Evolutionary conservation across 2,888 invertebrate genomes (phyloP).

Genomic region (Spodoptera picta): DNA sequence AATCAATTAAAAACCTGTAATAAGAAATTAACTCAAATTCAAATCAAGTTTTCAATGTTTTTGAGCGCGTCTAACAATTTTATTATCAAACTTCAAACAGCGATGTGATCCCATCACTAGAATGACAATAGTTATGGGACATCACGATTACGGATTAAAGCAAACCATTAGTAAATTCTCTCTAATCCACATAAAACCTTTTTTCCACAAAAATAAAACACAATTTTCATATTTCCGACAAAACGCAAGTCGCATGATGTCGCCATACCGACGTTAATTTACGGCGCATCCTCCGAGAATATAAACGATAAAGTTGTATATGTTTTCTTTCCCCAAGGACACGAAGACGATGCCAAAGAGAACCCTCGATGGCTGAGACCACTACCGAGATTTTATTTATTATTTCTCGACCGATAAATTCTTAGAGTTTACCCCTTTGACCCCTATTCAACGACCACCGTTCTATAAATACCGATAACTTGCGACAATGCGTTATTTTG

Average conservation of each 20-base stretch:
- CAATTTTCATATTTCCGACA: background rate
- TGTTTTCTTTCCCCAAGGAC: conserved; percentile 82
- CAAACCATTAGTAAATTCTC: background rate
- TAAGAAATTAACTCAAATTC: no score
- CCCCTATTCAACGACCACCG: conserved; percentile 41
- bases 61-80: no score
- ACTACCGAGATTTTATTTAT: conserved; percentile 60
- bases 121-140: conserved; percentile 45
- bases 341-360: conserved; percentile 64
- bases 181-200: background rate
- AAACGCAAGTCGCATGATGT: conserved; percentile 56
- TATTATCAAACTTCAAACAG: background rate
- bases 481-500: conserved; percentile 12
- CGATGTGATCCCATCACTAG: conserved; percentile 60
- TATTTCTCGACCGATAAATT: conserved; percentile 63
- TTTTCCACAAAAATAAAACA: background rate
- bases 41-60: no score
- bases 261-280: conserved; percentile 61
- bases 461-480: conserved; percentile 8
- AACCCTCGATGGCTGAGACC: conserved; percentile 54
- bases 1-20: no score
- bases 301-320: conserved; percentile 70
- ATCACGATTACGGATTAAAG: conserved; percentile 41
- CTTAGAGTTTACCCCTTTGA: conserved; percentile 58
- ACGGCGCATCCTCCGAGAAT: conserved; percentile 39